These are phyloP conservation scores for Phylloscopus trochiloides DNA, from an alignment of 2,113 vertebrate species.

Conservation along the genomic window DNA sequence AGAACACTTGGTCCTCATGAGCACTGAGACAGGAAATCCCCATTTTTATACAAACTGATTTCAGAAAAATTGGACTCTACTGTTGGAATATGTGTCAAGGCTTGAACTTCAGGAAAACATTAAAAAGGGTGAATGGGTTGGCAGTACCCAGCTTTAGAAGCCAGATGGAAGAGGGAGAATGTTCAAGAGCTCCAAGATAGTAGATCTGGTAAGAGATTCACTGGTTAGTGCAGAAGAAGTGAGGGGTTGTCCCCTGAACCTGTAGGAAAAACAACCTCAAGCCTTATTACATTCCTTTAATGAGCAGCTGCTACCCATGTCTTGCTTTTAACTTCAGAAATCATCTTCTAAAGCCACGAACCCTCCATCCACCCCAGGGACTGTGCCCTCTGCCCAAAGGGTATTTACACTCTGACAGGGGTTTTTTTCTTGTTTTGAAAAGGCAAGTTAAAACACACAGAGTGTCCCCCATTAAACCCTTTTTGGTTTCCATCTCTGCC, in stretches of 20 bases:
- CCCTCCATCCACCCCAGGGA: not conserved
- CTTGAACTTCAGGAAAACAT: not conserved
- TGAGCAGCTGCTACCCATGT: not conserved
- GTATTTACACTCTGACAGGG: accelerated
- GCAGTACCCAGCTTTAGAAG: not conserved
- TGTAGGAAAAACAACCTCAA: not conserved
- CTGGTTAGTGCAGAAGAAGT: not conserved
- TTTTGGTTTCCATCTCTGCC: not conserved
- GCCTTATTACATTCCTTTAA: not conserved
- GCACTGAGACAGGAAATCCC: not conserved
- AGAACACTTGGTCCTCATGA: not conserved
- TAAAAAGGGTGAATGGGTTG: not conserved
- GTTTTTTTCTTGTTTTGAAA: not conserved
- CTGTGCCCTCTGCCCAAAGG: not conserved
- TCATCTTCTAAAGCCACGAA: not conserved
- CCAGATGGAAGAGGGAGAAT: not conserved
- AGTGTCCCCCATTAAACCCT: not conserved
- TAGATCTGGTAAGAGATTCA: not conserved
- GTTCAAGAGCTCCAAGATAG: not conserved
- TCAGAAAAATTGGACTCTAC: not conserved
- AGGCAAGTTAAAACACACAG: not conserved
- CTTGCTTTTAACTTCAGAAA: not conserved
- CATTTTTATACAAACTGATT: not conserved
- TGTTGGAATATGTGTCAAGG: not conserved
- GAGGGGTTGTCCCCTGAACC: not conserved